Conservation (phyloP, 2,888 invertebrate genomes). For the Melieria picta region DNA sequence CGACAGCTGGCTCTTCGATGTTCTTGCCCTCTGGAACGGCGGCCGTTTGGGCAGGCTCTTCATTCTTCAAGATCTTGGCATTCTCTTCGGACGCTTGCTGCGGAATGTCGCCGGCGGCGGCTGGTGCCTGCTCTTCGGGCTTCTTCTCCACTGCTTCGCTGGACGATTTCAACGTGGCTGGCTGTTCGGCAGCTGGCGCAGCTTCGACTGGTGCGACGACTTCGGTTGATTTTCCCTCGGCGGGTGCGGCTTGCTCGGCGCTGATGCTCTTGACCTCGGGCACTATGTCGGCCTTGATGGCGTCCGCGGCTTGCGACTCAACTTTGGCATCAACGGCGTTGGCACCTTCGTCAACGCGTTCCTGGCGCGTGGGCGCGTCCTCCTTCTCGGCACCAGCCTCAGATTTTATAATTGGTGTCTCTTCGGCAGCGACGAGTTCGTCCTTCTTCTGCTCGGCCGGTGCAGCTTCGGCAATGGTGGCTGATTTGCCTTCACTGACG, state of each 20-base stretch:
- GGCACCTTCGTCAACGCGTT: conserved; percentile 49
- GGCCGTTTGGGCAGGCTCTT: conserved; percentile 48
- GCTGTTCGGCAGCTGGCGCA: conserved; percentile 39
- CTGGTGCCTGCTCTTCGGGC: conserved; percentile 35
- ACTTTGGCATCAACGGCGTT: conserved; percentile 35
- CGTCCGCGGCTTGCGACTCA: conserved; percentile 34
- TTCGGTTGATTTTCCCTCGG: conserved; percentile 20
- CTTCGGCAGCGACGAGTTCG: conserved; percentile 36
- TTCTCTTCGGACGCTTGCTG: conserved; percentile 26
- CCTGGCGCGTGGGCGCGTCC: conserved; percentile 51
- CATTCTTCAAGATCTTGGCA: conserved; percentile 23
- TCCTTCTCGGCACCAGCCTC: conserved; percentile 48
- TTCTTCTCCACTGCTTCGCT: conserved; percentile 48
- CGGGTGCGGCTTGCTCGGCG: conserved; percentile 32
- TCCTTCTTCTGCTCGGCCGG: conserved; percentile 42
- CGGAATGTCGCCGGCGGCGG: conserved; percentile 27
- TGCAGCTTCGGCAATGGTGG: conserved; percentile 37
- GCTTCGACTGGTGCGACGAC: neutral
- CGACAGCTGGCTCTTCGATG: conserved; percentile 64
- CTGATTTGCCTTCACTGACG: conserved; percentile 41
- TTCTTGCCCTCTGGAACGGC: conserved; percentile 58
- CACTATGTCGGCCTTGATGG: conserved; percentile 21
- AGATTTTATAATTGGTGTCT: conserved; percentile 34
- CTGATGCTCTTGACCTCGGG: conserved; percentile 39
- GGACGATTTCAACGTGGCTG: conserved; percentile 53